These are phyloP conservation scores for Brachionus plicatilis DNA, from an alignment of 1,140 invertebrate genomes.

Conservation along the genomic window DNA sequence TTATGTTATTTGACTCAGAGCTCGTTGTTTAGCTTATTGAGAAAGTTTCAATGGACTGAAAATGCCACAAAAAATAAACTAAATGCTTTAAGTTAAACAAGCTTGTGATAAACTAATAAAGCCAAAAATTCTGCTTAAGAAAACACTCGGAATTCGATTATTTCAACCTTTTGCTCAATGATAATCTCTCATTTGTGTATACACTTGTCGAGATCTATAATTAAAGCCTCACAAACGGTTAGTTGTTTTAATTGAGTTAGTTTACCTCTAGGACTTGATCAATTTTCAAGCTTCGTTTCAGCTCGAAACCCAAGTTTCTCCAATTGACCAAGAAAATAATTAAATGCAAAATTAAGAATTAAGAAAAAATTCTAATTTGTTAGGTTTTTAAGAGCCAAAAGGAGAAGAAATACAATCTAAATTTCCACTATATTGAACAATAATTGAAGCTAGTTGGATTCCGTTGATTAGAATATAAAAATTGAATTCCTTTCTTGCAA, in stretches of 20 bases:
- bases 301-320: not conserved
- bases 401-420: not conserved
- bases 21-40: not conserved
- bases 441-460: not conserved
- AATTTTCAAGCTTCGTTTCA: not conserved
- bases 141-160: not conserved
- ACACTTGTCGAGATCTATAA: conserved; percentile 15
- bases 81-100: not conserved
- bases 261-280: not conserved
- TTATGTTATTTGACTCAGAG: not conserved
- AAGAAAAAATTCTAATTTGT: not conserved
- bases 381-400: not conserved
- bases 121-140: not conserved
- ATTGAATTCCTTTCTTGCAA: not conserved
- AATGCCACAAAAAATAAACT: not conserved
- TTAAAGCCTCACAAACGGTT: not conserved
- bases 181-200: not conserved
- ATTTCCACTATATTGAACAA: conserved; percentile 14
- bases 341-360: conserved; percentile 19
- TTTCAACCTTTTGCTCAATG: not conserved
- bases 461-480: not conserved
- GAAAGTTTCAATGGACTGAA: conserved; percentile 23
- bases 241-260: not conserved
- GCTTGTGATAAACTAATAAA: not conserved
- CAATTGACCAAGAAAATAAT: conserved; percentile 26